These are phyloP conservation scores for Trypoxylus dichotomus DNA, from an alignment of 1,140 invertebrate species.

Conservation along the genomic window DNA sequence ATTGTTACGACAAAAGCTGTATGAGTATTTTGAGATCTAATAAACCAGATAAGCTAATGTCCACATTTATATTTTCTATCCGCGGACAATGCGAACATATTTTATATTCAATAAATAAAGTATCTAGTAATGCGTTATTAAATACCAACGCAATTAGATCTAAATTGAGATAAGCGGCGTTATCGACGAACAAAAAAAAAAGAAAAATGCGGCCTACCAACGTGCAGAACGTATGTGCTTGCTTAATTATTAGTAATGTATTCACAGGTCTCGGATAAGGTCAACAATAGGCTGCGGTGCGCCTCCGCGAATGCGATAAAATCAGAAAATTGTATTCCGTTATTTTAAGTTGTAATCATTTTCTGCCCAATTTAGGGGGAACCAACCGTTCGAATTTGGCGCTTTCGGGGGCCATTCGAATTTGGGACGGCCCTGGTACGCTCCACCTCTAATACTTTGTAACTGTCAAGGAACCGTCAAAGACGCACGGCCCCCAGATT, in stretches of 20 bases:
- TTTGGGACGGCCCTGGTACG: conserved; percentile 49
- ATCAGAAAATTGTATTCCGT: conserved; percentile 23
- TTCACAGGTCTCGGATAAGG: conserved; percentile 1
- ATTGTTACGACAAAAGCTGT: background rate
- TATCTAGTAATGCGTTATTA: conserved; percentile 20
- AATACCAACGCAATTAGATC: conserved; percentile 7
- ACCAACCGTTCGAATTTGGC: conserved; percentile 48
- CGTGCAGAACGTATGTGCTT: background rate
- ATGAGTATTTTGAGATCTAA: background rate
- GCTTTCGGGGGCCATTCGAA: conserved; percentile 50
- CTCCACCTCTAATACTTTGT: conserved; percentile 54
- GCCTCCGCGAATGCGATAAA: background rate
- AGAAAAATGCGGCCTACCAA: background rate
- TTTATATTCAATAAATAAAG: conserved; percentile 8
- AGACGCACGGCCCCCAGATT: conserved; percentile 50
- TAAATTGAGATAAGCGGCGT: background rate
- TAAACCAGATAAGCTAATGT: background rate
- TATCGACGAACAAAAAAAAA: background rate
- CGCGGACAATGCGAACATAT: background rate
- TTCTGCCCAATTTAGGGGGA: background rate
- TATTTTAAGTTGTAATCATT: conserved; percentile 23
- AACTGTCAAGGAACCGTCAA: conserved; percentile 51
- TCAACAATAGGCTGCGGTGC: background rate
- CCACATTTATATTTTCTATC: background rate
- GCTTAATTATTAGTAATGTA: background rate